Evolutionary conservation across 2,888 invertebrate species (phyloP), one percentile per base, ranked within the genome.

Genomic region (Sinhomidia bicolor): DNA sequence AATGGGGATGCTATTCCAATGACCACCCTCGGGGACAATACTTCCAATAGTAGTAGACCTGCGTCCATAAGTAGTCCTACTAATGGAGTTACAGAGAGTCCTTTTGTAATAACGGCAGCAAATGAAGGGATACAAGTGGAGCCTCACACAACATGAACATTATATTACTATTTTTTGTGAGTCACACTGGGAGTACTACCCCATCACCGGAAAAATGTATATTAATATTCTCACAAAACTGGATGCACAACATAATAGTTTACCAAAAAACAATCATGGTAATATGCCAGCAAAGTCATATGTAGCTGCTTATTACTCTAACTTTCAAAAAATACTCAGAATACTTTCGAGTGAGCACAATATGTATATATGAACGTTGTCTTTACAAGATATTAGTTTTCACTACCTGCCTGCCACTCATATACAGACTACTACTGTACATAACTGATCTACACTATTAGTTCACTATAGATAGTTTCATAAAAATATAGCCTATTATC

Each of bases 1-100:
- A 86, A 85, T 79, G 86, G 86, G 0, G 86, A 86, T 29, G 81
- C 81, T 60, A 86, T 86, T 36, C 80, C 86, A 26, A 86, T 86
- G 86, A 86, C 86, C 17, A 81, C 86, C 17, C 80, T 86, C 12
- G 86, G 86, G 41, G 86, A 74, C 17, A 47, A 3, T 81, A 23
- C 36, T n/a, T n/a, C n/a, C n/a, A n/a, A n/a, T 32, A 57, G 12
- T 17, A 74, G 74, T 57, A 71, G 26, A 60, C 44, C 86, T n/a
- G 14, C 80, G 1, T 71, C 74, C 14, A 23, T 36, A 2, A 71
- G 60, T 32, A 74, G 71, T 10, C 86, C 86, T 7, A 79, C 85
- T 0, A 29, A 20, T 23, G 80, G 71, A n/a, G 71, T 86, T 47
- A 29, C 57, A 26, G 86, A 86, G 57, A 86, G 86, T 44, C 86